Conservation (phyloP, 2,797 vertebrate genomes). For the Clarias laeviceps region DNA sequence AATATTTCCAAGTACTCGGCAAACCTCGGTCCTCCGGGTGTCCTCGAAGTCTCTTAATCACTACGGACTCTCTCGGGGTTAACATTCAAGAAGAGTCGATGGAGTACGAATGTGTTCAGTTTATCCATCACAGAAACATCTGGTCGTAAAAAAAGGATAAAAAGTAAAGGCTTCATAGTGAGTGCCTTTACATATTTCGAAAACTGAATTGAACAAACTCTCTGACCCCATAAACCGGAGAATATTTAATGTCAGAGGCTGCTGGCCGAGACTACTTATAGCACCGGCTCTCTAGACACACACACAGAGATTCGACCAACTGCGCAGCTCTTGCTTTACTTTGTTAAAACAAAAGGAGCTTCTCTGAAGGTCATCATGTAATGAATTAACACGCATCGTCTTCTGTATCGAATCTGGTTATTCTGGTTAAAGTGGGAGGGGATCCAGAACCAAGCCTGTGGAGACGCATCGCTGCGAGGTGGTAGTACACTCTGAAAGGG, state of each 20-base stretch:
- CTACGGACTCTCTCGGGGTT: neutral
- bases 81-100: constrained; percentile 7
- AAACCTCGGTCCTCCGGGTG: neutral
- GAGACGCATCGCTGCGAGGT: neutral
- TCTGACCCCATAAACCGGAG: constrained; percentile 63
- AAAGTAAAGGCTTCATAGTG: constrained; percentile 64
- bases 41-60: constrained; percentile 24
- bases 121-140: constrained; percentile 42
- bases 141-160: constrained; percentile 39
- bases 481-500: neutral
- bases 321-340: neutral
- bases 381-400: neutral
- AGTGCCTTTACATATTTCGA: constrained; percentile 52
- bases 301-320: neutral
- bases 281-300: constrained; percentile 61
- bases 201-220: constrained; percentile 26
- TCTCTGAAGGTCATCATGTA: neutral
- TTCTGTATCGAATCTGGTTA: neutral
- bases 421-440: neutral
- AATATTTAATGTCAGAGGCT: constrained; percentile 71
- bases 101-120: neutral
- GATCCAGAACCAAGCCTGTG: neutral
- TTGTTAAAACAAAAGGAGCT: neutral
- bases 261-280: constrained; percentile 70
- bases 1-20: neutral